A percentile compares a stretch with the other conserved stretches of the same genome.
Evolutionary conservation across 2,113 vertebrate genomes (phyloP).

Genomic region (Lophius piscatorius): DNA sequence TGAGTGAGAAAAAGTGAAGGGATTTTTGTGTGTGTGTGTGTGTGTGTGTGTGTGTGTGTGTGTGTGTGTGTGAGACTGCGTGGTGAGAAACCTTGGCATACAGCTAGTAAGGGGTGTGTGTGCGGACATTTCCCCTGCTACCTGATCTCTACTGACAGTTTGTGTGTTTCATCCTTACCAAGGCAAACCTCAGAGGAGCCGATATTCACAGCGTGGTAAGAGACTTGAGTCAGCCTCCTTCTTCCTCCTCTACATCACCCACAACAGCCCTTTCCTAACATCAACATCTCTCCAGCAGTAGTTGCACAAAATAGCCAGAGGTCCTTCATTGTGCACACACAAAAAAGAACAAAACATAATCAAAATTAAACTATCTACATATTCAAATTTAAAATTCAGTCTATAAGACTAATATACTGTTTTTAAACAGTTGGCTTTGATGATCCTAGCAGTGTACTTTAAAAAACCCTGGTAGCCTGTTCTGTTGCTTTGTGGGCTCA

Average conservation of each 20-base stretch:
- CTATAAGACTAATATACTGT: too few relatives aligned
- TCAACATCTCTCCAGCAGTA: slow-evolving; percentile 56
- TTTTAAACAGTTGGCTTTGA: too few relatives aligned
- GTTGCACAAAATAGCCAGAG: slow-evolving; percentile 1
- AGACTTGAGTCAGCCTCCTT: slow-evolving; percentile 34
- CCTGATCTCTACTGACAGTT: slow-evolving; percentile 52
- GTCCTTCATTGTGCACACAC: slow-evolving; percentile 1
- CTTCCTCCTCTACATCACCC: slow-evolving; percentile 4
- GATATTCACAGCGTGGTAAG: slow-evolving; percentile 40
- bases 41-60: background rate
- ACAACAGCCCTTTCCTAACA: slow-evolving; percentile 10
- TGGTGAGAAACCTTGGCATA: slow-evolving; percentile 1
- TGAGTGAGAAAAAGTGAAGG: background rate
- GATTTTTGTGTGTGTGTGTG: background rate
- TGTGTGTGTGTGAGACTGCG: slow-evolving; percentile 5
- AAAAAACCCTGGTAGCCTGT: too few relatives aligned
- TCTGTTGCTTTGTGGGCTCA: too few relatives aligned
- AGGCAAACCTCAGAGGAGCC: slow-evolving; percentile 22
- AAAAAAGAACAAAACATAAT: background rate
- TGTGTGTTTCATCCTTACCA: slow-evolving; percentile 40
- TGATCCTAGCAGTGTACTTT: too few relatives aligned
- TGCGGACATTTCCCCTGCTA: slow-evolving; percentile 2
- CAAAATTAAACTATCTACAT: too few relatives aligned
- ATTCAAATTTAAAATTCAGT: too few relatives aligned
- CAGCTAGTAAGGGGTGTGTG: slow-evolving; percentile 14